Conservation (phyloP, 37 sponge, comb jelly and placozoan species). For the Oopsacas minuta region DNA sequence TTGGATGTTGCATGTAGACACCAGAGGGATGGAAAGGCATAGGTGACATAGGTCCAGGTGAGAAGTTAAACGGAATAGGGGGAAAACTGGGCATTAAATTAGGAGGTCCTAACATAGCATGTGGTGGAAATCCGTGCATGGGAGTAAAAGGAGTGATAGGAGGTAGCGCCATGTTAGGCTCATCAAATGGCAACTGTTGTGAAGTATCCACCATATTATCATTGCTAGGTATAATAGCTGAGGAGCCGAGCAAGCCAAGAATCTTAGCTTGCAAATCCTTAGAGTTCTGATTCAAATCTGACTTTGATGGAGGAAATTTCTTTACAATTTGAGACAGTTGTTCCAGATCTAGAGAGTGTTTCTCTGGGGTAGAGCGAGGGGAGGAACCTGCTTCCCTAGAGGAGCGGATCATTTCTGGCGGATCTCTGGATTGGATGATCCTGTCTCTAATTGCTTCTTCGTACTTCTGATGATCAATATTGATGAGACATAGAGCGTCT, state of each 20-base stretch:
- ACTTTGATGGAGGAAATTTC: background rate
- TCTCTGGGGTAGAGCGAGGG: background rate
- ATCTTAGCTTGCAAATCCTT: constrained; percentile 66
- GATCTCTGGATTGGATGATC: constrained; percentile 18
- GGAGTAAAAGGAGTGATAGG: background rate
- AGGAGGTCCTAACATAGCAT: background rate
- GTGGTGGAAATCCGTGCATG: background rate
- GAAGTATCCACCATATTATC: background rate
- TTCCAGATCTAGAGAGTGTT: background rate
- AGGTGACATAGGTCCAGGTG: background rate
- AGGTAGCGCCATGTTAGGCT: background rate
- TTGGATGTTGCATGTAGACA: background rate
- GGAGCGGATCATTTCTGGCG: too few species aligned
- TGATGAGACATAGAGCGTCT: constrained; percentile 54
- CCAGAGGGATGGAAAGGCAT: background rate
- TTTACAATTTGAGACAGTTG: background rate
- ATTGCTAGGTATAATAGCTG: constrained; percentile 42
- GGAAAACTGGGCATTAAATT: background rate
- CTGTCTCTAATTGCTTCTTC: constrained; percentile 26
- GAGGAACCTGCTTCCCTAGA: background rate
- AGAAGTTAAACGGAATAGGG: background rate
- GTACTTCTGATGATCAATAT: constrained; percentile 41
- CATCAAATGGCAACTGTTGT: background rate
- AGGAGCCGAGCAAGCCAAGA: constrained; percentile 60
- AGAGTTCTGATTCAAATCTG: constrained; percentile 5